Evolutionary conservation across 2,797 vertebrate genomes (phyloP).

Genomic region (Falco naumanni): DNA sequence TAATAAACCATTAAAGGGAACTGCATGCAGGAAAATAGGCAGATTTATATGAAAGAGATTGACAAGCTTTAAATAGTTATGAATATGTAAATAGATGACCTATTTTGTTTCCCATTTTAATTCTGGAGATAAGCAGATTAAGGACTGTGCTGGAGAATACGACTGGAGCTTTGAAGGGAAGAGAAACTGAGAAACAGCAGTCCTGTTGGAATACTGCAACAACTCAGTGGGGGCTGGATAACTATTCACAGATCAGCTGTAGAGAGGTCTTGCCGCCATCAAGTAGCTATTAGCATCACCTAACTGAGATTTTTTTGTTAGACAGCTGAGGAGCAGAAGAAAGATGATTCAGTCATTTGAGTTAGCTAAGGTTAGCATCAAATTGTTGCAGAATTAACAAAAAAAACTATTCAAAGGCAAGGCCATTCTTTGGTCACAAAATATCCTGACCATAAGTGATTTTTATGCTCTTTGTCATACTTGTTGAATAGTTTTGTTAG

Average conservation of each 20-base stretch:
- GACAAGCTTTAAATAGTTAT: conserved; percentile 17
- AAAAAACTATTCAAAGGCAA: background rate
- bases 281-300: background rate
- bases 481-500: background rate
- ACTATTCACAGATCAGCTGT: background rate
- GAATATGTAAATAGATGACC: conserved; percentile 14
- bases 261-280: background rate
- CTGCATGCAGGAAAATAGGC: background rate
- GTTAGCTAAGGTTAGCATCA: background rate
- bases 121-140: background rate
- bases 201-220: background rate
- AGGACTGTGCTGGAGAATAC: background rate
- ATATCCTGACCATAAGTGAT: background rate
- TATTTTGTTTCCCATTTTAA: conserved; percentile 3
- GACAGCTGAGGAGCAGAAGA: background rate
- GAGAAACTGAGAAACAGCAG: background rate
- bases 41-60: background rate
- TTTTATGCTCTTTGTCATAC: background rate
- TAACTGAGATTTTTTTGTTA: background rate
- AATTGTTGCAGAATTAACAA: background rate
- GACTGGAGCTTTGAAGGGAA: background rate
- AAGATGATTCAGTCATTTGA: background rate
- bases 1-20: conserved; percentile 24
- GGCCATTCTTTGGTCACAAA: background rate
- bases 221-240: background rate